A percentile compares a stretch with the other conserved stretches of the same genome.
These are phyloP conservation scores for Lordiphosa mommai DNA, from an alignment of 1,140 invertebrate genomes.

Conservation along the genomic window DNA sequence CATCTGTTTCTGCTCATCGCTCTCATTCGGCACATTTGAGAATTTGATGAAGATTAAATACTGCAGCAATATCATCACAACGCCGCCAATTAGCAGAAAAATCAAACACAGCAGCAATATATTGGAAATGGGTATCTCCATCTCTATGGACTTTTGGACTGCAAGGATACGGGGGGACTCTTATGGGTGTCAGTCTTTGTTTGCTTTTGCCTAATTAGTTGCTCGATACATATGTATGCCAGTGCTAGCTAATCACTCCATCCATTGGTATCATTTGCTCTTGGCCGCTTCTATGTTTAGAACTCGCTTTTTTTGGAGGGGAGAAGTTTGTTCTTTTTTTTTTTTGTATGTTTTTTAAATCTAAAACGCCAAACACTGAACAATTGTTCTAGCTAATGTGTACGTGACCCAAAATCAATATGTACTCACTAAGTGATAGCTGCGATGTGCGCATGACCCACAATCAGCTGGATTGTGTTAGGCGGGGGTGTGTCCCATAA, in stretches of 20 bases:
- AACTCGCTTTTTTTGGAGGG: background rate
- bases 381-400: conserved; percentile 27
- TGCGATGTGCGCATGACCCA: conserved; percentile 14
- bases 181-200: background rate
- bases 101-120: conserved; percentile 74
- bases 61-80: conserved; percentile 80
- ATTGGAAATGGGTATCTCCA: conserved; percentile 79
- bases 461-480: conserved; percentile 10
- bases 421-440: conserved; percentile 21
- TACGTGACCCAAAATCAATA: conserved; percentile 37
- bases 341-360: background rate
- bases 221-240: background rate
- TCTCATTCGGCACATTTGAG: conserved; percentile 80
- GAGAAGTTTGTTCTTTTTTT: background rate
- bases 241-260: conserved; percentile 30
- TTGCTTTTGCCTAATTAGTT: background rate
- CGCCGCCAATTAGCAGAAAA: conserved; percentile 80
- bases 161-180: background rate
- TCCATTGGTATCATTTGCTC: conserved; percentile 3
- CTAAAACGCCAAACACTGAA: background rate
- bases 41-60: conserved; percentile 81
- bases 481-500: too few relatives aligned
- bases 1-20: conserved; percentile 75
- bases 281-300: background rate
- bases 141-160: conserved; percentile 2